Evolutionary conservation across 2,888 invertebrate species (phyloP).

Genomic region (Coronaproctus castanopsis): DNA sequence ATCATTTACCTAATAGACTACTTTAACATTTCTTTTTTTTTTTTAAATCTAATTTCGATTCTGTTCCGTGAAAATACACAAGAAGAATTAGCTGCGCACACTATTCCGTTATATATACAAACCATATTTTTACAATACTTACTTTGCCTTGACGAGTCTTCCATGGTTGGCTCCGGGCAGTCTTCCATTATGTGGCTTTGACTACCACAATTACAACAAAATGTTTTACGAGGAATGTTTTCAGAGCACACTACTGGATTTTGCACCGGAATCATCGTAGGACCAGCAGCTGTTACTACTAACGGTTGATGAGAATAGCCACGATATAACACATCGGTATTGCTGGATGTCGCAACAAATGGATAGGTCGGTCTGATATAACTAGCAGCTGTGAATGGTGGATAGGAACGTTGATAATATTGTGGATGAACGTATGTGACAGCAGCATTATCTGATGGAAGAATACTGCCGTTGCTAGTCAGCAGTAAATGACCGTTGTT

Average conservation of each 20-base stretch:
- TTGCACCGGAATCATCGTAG: neutral
- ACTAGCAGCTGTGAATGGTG: neutral
- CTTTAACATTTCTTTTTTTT: too few relatives aligned
- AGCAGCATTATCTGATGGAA: neutral
- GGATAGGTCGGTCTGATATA: neutral
- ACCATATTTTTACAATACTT: neutral
- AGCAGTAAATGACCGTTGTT: too few relatives aligned
- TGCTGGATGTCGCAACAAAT: neutral
- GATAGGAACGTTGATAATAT: neutral
- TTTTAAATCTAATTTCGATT: too few relatives aligned
- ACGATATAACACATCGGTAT: neutral
- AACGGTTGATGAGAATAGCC: neutral
- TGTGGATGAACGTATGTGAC: neutral
- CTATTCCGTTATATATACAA: neutral
- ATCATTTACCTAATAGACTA: too few relatives aligned
- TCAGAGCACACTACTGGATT: neutral
- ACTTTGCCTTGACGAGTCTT: conserved; percentile 51
- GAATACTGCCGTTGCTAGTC: neutral
- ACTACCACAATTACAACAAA: conserved; percentile 85
- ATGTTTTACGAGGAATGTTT: conserved; percentile 35
- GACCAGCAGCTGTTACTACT: too few relatives aligned
- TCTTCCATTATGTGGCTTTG: conserved; percentile 63
- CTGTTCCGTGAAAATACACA: too few relatives aligned
- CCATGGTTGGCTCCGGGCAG: conserved; percentile 78
- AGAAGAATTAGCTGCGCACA: too few relatives aligned